Evolutionary conservation across 2,888 invertebrate species (phyloP).

Genomic region (Troides helena): DNA sequence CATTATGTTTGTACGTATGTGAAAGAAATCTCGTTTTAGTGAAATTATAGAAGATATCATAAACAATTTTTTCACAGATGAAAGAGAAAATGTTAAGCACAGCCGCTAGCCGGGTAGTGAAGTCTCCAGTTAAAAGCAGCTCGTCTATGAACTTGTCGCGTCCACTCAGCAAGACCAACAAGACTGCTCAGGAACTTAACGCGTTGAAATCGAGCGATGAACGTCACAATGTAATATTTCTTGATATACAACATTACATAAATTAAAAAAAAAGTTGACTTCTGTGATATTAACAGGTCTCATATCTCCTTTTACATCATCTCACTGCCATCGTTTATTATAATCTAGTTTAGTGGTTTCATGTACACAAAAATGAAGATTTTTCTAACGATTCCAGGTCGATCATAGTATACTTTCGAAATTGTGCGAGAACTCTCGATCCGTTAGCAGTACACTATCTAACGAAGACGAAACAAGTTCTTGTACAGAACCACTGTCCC

Average conservation of each 20-base stretch:
- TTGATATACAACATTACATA: conserved; percentile 16
- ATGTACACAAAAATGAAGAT: no score
- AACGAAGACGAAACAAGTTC: conserved; percentile 68
- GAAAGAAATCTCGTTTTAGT: no score
- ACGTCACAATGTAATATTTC: conserved; percentile 22
- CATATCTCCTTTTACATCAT: neutral
- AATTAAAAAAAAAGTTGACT: neutral
- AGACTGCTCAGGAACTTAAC: conserved; percentile 23
- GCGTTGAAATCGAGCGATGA: conserved; percentile 14
- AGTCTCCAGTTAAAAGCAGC: conserved; percentile 58
- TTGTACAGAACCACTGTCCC: conserved; percentile 59
- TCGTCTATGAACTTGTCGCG: conserved; percentile 41
- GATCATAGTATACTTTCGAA: conserved; percentile 62
- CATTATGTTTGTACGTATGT: no score
- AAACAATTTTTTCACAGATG: conserved; percentile 46
- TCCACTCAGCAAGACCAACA: conserved; percentile 45
- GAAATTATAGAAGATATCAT: no score
- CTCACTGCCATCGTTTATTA: no score
- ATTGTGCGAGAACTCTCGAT: conserved; percentile 64
- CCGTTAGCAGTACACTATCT: conserved; percentile 62
- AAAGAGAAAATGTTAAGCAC: conserved; percentile 70
- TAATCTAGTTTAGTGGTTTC: no score
- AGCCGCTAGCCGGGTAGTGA: conserved; percentile 53
- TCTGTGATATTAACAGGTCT: neutral
- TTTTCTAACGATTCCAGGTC: conserved; percentile 44